These are phyloP conservation scores for Pseudopodoces humilis DNA, from an alignment of 2,113 vertebrate species.

Conservation along the genomic window DNA sequence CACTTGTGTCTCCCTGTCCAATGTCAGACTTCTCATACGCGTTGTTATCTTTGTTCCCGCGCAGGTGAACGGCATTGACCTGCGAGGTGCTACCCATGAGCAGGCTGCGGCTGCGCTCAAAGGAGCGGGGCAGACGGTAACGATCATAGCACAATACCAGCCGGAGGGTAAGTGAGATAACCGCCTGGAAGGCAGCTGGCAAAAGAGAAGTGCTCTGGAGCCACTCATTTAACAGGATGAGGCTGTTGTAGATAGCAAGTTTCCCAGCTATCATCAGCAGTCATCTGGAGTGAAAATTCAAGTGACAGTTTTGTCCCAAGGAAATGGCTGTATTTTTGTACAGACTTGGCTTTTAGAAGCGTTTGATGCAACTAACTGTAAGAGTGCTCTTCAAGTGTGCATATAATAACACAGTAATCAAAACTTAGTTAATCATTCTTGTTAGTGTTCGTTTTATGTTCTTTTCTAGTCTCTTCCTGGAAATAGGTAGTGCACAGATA, in stretches of 20 bases:
- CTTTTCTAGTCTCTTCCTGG: neutral
- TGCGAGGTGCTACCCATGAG: conserved; percentile 92
- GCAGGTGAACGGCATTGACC: conserved; percentile 94
- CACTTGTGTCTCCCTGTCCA: neutral
- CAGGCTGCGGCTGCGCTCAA: conserved; percentile 93
- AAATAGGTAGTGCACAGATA: neutral
- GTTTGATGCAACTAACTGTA: neutral
- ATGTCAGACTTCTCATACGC: neutral
- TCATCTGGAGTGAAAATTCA: neutral
- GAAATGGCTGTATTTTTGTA: neutral
- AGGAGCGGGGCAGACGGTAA: conserved; percentile 93
- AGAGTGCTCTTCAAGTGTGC: neutral
- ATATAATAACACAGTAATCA: neutral
- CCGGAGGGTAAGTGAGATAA: conserved; percentile 87
- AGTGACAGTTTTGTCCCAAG: neutral
- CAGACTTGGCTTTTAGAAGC: neutral
- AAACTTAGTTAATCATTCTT: neutral
- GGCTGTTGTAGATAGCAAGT: neutral
- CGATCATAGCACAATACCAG: conserved; percentile 94
- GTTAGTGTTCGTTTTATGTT: neutral
- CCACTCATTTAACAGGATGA: neutral
- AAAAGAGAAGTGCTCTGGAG: neutral
- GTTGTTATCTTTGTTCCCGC: neutral
- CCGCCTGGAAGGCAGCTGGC: neutral
- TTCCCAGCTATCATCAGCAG: neutral